Base-by-base conservation (phyloP, 2,797 vertebrate genomes). In the Acomys russatus region DNA sequence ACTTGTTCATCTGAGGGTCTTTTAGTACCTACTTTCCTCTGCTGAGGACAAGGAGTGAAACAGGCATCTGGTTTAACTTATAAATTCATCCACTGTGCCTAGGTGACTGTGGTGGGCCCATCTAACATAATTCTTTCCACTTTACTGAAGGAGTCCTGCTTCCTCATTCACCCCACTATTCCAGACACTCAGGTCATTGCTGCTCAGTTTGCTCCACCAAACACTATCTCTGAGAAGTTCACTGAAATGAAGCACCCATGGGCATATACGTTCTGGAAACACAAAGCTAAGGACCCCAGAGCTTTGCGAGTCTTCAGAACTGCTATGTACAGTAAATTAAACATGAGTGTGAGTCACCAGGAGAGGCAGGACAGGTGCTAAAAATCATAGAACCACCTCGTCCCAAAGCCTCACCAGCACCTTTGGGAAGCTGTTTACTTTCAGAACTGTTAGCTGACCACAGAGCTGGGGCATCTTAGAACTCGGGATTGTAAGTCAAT, bases 231-330 rank as follows among this genome's bases (percentile, higher is more conserved):
- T 78, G 63, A 93, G 94, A 73, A 17, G 44, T 35, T 66, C 11
- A 44, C 23, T 10, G 35, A n/a, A 51, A 54, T 79, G 35, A 94
- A 71, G 1, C 22, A 44, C 49, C 6, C 30, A 44, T 12, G 15
- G 23, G 73, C 59, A 30, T 22, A 54, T 28, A 59, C 9, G 71
- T 90, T 90, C 95, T 86, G 38, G n/a, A 94, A 94, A 83, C 49
- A 23, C 17, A 9, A 84, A 94, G 38, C 35, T 63, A 17, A 91
- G 9, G 11, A 49, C 76, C 85, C 70, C 35, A 4, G 49, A 22
- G 70, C 51, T 96, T 94, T n/a, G 10, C 33, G 38, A 78, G 33
- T 88, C n/a, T 93, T 87, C 56, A 82, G 25, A 85, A 25, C 76
- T 95, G 33, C 70, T 78, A 33, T 25, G 3, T 9, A 68, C n/a